These are phyloP conservation scores for Thera britannica DNA, from an alignment of 2,888 invertebrate species.

Conservation along the genomic window DNA sequence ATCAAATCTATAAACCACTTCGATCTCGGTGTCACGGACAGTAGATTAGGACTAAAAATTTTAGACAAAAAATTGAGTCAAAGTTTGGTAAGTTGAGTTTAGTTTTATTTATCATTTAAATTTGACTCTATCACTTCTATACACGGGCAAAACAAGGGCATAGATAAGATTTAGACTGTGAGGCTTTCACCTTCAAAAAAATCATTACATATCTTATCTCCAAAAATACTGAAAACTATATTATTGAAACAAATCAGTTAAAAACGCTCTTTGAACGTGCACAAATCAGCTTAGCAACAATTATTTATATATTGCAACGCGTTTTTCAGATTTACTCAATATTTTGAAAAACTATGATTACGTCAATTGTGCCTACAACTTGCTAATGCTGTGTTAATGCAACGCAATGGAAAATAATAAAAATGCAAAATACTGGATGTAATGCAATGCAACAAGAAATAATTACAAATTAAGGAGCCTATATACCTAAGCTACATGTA, in stretches of 20 bases:
- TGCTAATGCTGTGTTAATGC: too few relatives aligned
- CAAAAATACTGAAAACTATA: neutral
- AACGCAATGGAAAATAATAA: too few relatives aligned
- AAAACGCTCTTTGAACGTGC: conserved; percentile 6
- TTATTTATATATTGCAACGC: neutral
- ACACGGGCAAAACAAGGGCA: neutral
- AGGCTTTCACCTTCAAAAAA: neutral
- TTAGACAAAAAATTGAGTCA: conserved; percentile 6
- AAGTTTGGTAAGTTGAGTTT: neutral
- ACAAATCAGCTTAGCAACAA: conserved; percentile 38
- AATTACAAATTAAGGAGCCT: too few relatives aligned
- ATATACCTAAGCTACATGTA: too few relatives aligned
- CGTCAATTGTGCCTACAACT: too few relatives aligned
- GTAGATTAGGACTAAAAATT: conserved; percentile 48
- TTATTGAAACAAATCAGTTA: neutral
- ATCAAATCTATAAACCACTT: conserved; percentile 57
- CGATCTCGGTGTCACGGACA: conserved; percentile 73
- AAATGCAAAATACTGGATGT: too few relatives aligned
- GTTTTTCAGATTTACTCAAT: too few relatives aligned
- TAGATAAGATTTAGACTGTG: neutral
- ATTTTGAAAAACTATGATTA: too few relatives aligned
- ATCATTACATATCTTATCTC: neutral
- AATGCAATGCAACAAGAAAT: too few relatives aligned
- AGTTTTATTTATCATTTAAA: neutral
- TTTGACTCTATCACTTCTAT: neutral